These are phyloP conservation scores for Callaeas wilsoni DNA, from an alignment of 2,113 vertebrate species.

Conservation along the genomic window DNA sequence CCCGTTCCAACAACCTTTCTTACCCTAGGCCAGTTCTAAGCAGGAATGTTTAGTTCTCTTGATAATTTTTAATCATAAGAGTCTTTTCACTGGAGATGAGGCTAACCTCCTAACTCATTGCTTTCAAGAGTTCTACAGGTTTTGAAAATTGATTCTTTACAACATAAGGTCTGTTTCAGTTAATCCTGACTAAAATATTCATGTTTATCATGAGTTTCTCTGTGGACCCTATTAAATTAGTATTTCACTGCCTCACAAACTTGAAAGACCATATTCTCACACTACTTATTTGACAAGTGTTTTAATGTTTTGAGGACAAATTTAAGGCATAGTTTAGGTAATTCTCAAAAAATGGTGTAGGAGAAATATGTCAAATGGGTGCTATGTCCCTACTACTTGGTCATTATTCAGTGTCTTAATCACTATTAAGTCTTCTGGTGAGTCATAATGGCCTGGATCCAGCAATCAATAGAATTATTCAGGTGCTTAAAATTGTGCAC, in stretches of 20 bases:
- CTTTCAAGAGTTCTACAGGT: background rate
- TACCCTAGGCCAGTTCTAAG: background rate
- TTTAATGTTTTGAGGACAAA: background rate
- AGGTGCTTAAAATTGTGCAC: background rate
- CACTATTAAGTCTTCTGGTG: background rate
- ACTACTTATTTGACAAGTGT: background rate
- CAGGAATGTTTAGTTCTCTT: background rate
- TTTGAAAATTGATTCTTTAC: background rate
- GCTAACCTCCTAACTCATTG: background rate
- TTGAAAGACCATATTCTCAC: background rate
- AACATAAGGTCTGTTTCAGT: background rate
- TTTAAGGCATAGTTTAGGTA: background rate
- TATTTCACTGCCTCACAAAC: background rate
- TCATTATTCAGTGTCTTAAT: background rate
- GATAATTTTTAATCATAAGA: background rate
- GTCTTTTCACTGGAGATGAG: background rate
- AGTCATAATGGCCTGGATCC: background rate
- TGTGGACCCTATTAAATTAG: background rate
- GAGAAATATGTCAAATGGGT: background rate
- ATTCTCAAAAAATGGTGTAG: background rate
- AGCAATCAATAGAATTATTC: background rate
- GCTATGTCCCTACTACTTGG: background rate
- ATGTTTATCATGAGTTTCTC: background rate
- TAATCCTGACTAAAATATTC: background rate
- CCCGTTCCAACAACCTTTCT: rapidly evolving